Percentiles rank a stretch among this genome's conserved stretches.
phyloP scores from a whole-genome alignment of 2,888 invertebrate genomes.

The Dryadula phaetusa region DNA sequence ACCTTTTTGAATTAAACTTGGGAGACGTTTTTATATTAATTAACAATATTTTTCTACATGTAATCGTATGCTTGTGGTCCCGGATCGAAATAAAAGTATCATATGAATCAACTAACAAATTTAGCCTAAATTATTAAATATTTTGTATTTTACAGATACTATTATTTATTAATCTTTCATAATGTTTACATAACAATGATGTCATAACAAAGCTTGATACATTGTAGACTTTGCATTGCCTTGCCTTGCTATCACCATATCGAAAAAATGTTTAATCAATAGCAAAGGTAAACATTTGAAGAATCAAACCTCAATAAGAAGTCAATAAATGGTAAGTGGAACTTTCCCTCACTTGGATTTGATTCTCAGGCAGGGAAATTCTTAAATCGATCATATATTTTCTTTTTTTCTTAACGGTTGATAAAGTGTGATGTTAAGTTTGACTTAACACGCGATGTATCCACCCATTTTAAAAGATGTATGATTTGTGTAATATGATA shows the following conservation, averaged over 20 bases:
- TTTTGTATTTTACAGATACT: not conserved
- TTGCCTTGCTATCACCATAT: slow-evolving; percentile 10
- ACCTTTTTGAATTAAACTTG: slow-evolving; percentile 32
- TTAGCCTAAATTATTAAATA: not conserved
- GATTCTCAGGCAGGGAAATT: too few species aligned
- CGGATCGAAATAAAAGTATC: not conserved
- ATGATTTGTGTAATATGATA: not conserved
- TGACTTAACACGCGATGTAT: too few species aligned
- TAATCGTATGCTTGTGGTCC: not conserved
- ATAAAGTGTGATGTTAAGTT: too few species aligned
- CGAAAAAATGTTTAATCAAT: not conserved
- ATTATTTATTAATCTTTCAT: not conserved
- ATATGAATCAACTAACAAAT: too few species aligned
- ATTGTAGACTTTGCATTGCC: slow-evolving; percentile 1
- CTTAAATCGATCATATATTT: too few species aligned
- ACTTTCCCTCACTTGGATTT: too few species aligned
- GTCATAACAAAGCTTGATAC: slow-evolving; percentile 1
- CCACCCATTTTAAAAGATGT: too few species aligned
- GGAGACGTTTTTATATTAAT: slow-evolving; percentile 18
- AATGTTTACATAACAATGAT: slow-evolving; percentile 7
- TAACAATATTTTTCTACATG: slow-evolving; percentile 18
- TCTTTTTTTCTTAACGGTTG: too few species aligned
- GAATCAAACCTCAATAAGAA: slow-evolving; percentile 1
- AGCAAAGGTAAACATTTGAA: not conserved
- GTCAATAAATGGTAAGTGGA: not conserved